Evolutionary conservation across 2,888 invertebrate species (phyloP).

Genomic region (Amiota communis): DNA sequence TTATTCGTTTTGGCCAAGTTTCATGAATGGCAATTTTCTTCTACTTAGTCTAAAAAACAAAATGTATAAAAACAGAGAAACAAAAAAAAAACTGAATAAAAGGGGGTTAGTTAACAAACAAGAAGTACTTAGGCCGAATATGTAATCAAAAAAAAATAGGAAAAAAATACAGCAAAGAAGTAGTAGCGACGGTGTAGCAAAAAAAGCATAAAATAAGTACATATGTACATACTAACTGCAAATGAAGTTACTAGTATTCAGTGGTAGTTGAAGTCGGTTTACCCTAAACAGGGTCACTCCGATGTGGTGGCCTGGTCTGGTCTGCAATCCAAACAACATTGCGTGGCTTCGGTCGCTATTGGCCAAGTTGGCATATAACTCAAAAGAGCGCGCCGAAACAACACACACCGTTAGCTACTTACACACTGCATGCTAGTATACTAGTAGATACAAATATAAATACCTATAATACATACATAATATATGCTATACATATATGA

Average conservation of each 20-base stretch:
- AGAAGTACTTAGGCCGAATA: constrained; percentile 37
- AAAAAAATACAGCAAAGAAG: not conserved
- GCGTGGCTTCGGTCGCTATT: constrained; percentile 24
- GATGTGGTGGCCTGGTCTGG: constrained; percentile 1
- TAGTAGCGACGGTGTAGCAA: not conserved
- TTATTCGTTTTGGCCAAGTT: not conserved
- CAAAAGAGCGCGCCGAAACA: constrained; percentile 59
- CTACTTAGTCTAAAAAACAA: constrained; percentile 45
- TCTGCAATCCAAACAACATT: constrained; percentile 1
- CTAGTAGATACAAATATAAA: no score
- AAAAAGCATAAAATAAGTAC: constrained; percentile 57
- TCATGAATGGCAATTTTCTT: constrained; percentile 21
- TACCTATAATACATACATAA: constrained; percentile 14
- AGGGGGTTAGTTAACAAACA: constrained; percentile 53
- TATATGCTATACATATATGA: constrained; percentile 57
- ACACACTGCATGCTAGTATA: no score
- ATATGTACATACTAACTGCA: no score
- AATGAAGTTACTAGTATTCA: no score
- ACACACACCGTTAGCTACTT: constrained; percentile 59
- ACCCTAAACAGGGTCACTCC: constrained; percentile 55
- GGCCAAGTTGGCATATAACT: constrained; percentile 52
- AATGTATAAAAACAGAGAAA: not conserved
- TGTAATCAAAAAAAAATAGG: constrained; percentile 5
- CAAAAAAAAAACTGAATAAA: constrained; percentile 41
- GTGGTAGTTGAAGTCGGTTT: constrained; percentile 45